phyloP scores from a whole-genome alignment of 2,113 vertebrate species.

The Deroptyus accipitrinus region DNA sequence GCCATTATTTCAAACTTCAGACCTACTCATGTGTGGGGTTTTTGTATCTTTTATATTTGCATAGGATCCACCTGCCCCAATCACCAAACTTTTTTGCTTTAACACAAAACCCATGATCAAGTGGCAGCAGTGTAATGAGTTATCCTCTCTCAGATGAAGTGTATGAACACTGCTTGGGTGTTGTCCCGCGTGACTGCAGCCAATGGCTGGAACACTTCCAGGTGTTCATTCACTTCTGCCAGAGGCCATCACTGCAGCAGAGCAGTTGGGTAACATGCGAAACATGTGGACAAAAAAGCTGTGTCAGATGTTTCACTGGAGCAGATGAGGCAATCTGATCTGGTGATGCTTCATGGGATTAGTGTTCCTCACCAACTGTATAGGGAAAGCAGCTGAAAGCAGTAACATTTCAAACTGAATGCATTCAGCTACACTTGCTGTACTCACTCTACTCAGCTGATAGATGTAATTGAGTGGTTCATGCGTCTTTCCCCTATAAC shows the following conservation, averaged over 20 bases:
- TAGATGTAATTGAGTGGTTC: neutral
- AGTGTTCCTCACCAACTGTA: neutral
- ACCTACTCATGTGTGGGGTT: neutral
- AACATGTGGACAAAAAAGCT: neutral
- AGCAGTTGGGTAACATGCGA: neutral
- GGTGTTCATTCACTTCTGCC: neutral
- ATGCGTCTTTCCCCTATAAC: neutral
- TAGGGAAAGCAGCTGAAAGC: neutral
- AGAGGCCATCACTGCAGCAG: neutral
- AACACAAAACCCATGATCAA: neutral
- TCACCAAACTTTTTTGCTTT: neutral
- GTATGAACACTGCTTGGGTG: neutral
- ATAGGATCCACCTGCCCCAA: neutral
- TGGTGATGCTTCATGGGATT: rapidly evolving
- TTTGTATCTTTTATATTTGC: neutral
- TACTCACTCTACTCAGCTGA: neutral
- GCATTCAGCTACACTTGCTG: neutral
- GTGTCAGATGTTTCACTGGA: neutral
- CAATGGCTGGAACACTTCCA: neutral
- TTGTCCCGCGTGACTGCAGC: neutral
- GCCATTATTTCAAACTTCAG: neutral
- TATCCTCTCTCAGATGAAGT: neutral
- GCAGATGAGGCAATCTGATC: neutral
- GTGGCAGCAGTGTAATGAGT: neutral
- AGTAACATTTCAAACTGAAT: neutral